Evolutionary conservation across 1,140 invertebrate genomes (phyloP).

Genomic region (Sinella curviseta): DNA sequence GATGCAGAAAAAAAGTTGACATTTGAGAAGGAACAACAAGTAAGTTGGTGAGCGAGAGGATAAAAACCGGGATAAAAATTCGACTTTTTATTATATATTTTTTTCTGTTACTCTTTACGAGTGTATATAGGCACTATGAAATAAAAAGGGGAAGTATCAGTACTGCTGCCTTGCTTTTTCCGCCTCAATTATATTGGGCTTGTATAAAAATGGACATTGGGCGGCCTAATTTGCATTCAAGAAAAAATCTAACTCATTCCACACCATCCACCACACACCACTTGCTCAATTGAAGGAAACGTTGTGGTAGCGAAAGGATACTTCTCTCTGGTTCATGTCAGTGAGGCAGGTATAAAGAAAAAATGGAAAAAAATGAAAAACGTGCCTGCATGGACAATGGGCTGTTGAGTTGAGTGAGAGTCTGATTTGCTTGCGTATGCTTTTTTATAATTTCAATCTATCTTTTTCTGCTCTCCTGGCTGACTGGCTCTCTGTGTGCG

Average conservation of each 20-base stretch:
- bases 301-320: constrained; percentile 19
- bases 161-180: background rate
- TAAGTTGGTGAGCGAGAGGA: too few species aligned
- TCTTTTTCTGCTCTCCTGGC: background rate
- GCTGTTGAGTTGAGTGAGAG: background rate
- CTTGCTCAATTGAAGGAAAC: background rate
- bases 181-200: background rate
- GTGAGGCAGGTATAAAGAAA: background rate
- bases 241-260: constrained; percentile 26
- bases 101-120: background rate
- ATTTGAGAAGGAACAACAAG: background rate
- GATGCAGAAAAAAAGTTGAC: background rate
- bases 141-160: background rate
- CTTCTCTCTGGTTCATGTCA: background rate
- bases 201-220: constrained; percentile 45
- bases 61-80: background rate
- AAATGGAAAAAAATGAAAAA: constrained; percentile 9
- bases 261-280: background rate
- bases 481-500: background rate
- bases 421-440: background rate
- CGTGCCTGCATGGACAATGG: constrained; percentile 20
- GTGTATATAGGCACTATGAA: background rate
- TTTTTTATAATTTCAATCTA: background rate
- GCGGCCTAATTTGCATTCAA: constrained; percentile 46
- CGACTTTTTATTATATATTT: background rate